These are phyloP conservation scores for Melieria picta DNA, from an alignment of 2,888 invertebrate species.

Conservation along the genomic window DNA sequence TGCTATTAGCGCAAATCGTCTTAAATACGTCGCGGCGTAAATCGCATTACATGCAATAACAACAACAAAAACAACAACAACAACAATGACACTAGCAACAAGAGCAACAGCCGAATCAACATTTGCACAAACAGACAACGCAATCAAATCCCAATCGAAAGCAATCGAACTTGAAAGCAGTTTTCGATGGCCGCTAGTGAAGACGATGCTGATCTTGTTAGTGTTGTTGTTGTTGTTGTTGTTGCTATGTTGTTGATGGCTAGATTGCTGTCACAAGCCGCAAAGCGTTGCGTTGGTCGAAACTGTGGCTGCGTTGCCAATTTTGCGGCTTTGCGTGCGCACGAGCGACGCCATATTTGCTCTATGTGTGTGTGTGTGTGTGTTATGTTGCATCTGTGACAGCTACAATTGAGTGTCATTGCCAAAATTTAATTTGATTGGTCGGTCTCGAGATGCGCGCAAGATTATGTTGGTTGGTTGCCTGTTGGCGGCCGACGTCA, in stretches of 20 bases:
- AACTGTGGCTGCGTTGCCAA: neutral
- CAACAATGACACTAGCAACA: neutral
- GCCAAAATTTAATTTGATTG: conserved; percentile 47
- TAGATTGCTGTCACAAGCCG: neutral
- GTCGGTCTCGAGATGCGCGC: conserved; percentile 29
- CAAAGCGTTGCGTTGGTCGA: neutral
- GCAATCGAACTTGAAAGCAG: conserved; percentile 27
- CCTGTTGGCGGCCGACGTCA: no score
- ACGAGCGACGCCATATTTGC: neutral
- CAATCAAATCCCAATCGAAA: conserved; percentile 38
- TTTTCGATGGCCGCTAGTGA: conserved; percentile 15
- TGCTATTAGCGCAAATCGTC: conserved; percentile 33
- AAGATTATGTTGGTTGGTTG: no score
- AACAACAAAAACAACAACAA: conserved; percentile 1
- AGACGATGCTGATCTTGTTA: neutral
- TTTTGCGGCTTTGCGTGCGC: neutral
- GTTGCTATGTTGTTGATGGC: no score
- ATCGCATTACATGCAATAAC: conserved; percentile 26
- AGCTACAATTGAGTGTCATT: conserved; percentile 45
- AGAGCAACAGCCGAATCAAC: no score
- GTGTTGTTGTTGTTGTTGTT: neutral
- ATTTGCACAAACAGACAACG: neutral
- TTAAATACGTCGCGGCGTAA: conserved; percentile 15
- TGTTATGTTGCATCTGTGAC: neutral
- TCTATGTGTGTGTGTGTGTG: neutral